Conservation (phyloP, 2,888 invertebrate species). For the Tetragnatha montana region DNA sequence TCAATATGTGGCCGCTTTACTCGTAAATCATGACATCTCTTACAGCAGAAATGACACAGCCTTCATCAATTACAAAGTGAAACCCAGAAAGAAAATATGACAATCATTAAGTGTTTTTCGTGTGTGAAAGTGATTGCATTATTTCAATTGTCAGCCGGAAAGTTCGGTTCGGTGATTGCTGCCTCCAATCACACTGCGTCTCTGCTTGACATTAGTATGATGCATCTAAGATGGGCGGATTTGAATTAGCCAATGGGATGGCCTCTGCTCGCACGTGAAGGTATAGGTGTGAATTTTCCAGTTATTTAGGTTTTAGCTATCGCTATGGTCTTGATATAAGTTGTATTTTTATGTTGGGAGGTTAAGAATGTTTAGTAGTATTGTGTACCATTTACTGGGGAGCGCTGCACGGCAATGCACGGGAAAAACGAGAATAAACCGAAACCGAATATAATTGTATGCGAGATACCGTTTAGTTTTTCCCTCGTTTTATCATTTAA, state of each 20-base stretch:
- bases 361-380: too few relatives aligned
- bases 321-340: too few relatives aligned
- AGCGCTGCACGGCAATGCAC: too few relatives aligned
- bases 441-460: too few relatives aligned
- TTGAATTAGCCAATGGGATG: constrained; percentile 33
- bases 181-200: constrained; percentile 42
- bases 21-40: not conserved
- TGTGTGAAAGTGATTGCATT: not conserved
- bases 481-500: too few relatives aligned
- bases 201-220: constrained; percentile 13
- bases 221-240: constrained; percentile 47
- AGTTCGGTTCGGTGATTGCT: not conserved
- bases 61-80: not conserved
- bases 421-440: too few relatives aligned
- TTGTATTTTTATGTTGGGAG: too few relatives aligned
- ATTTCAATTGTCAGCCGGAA: constrained; percentile 6
- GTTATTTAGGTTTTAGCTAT: not conserved
- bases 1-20: not conserved
- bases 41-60: not conserved
- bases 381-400: too few relatives aligned
- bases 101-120: not conserved
- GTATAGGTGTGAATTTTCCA: not conserved
- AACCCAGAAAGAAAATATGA: not conserved
- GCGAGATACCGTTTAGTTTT: too few relatives aligned
- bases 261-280: not conserved